Conservation (phyloP, 2,888 invertebrate species). For the Callyntrura sp. region DNA sequence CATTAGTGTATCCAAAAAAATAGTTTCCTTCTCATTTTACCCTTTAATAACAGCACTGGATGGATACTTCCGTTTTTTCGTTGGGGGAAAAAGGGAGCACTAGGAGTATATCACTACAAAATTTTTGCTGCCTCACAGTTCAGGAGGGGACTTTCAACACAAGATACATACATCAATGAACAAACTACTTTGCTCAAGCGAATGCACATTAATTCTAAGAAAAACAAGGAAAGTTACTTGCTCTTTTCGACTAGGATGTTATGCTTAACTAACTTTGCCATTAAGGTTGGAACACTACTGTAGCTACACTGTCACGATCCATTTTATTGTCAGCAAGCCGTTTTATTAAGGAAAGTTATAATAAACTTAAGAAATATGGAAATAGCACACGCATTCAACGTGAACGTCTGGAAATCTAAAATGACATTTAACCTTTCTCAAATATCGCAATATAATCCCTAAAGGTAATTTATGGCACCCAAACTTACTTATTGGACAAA, state of each 20-base stretch:
- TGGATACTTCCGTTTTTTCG: conserved; percentile 53
- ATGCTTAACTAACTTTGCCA: conserved; percentile 17
- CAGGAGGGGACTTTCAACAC: conserved; percentile 7
- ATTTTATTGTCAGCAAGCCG: neutral
- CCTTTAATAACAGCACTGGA: neutral
- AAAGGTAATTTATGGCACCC: too few relatives aligned
- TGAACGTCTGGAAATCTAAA: too few relatives aligned
- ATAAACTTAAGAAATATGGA: too few relatives aligned
- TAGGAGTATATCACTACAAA: neutral
- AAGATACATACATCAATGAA: conserved; percentile 37
- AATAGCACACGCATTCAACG: too few relatives aligned
- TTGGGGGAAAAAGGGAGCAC: conserved; percentile 21
- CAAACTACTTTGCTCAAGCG: neutral
- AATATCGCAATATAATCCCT: too few relatives aligned
- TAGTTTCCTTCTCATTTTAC: conserved; percentile 47
- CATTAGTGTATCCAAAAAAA: conserved; percentile 1
- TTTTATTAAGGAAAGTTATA: neutral
- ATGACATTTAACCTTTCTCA: too few relatives aligned
- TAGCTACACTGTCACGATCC: neutral
- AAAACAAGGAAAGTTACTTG: conserved; percentile 48
- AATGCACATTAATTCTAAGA: conserved; percentile 14
- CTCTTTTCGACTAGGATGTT: neutral
- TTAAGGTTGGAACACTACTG: neutral
- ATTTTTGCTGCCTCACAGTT: neutral
- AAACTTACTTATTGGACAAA: too few relatives aligned